Percentiles rank a stretch among this genome's conserved stretches.
Evolutionary conservation across 2,888 invertebrate genomes (phyloP).

Genomic region (Drosophila monieri): DNA sequence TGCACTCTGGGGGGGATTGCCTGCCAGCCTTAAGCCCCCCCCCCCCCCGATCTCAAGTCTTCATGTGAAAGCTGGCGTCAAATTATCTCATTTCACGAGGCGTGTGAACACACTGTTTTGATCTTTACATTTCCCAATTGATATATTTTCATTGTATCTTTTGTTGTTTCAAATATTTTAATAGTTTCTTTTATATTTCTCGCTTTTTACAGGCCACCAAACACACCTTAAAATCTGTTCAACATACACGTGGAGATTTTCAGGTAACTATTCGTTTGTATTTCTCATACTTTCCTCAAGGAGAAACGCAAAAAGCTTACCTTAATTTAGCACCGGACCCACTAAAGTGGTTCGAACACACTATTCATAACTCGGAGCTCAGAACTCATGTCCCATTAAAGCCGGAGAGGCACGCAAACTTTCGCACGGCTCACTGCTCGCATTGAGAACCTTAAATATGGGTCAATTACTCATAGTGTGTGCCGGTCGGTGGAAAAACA

Average conservation of each 20-base stretch:
- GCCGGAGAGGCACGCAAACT: slow-evolving; percentile 55
- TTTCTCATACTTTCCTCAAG: background rate
- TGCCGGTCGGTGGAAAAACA: slow-evolving; percentile 7
- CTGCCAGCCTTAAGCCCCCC: background rate
- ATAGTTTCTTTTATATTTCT: slow-evolving; percentile 28
- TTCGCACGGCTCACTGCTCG: slow-evolving; percentile 50
- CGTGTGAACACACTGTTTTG: slow-evolving; percentile 65
- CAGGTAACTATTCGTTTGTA: slow-evolving; percentile 40
- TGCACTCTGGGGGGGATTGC: slow-evolving; percentile 31
- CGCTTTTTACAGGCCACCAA: slow-evolving; percentile 24
- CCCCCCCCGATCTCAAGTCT: slow-evolving; percentile 6
- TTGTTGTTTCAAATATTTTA: slow-evolving; percentile 30
- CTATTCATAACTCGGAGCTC: slow-evolving; percentile 27
- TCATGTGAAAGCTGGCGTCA: slow-evolving; percentile 38
- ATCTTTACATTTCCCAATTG: slow-evolving; percentile 29
- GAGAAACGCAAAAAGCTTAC: slow-evolving; percentile 11
- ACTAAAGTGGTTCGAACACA: slow-evolving; percentile 38
- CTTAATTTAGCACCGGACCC: slow-evolving; percentile 7
- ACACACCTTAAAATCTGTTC: slow-evolving; percentile 24
- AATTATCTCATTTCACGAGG: slow-evolving; percentile 47
- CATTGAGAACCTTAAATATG: slow-evolving; percentile 60
- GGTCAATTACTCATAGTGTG: slow-evolving; percentile 49
- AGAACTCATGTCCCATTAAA: slow-evolving; percentile 26
- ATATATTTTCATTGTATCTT: slow-evolving; percentile 20
- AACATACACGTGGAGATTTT: slow-evolving; percentile 32